phyloP scores from a whole-genome alignment of 30 jellyfish, hydroid and myxozoan species.

The Nemopilema nomurai region DNA sequence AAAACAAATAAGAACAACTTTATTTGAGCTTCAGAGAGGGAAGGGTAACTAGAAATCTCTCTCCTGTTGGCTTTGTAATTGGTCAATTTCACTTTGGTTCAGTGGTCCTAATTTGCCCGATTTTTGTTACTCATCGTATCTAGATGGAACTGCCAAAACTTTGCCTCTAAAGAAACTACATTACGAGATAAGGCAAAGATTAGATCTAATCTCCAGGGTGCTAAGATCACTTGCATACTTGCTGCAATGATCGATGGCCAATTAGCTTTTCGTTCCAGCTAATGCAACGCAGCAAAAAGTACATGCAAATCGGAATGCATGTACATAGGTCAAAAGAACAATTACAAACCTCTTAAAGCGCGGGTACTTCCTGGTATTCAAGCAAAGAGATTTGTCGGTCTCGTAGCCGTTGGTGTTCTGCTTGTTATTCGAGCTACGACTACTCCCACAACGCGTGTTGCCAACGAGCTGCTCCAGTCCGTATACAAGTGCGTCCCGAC shows the following conservation, averaged over 20 bases:
- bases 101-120: neutral
- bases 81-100: neutral
- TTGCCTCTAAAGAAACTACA: neutral
- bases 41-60: neutral
- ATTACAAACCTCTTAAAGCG: neutral
- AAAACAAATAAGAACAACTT: too few species aligned
- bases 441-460: constrained; percentile 22
- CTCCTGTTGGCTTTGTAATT: neutral
- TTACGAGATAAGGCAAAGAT: constrained; percentile 24
- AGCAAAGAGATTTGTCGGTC: neutral
- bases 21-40: neutral
- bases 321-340: neutral
- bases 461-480: constrained; percentile 15
- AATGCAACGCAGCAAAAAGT: neutral
- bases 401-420: neutral
- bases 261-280: neutral
- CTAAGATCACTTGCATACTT: neutral
- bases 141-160: neutral
- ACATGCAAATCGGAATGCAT: neutral
- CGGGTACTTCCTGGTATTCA: neutral
- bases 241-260: neutral
- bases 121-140: neutral
- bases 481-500: constrained; percentile 45
- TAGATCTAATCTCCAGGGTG: constrained; percentile 43
- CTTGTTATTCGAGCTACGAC: constrained; percentile 4